These are phyloP conservation scores for Acanthoscelides obtectus DNA, from an alignment of 2,888 invertebrate species.

Conservation along the genomic window DNA sequence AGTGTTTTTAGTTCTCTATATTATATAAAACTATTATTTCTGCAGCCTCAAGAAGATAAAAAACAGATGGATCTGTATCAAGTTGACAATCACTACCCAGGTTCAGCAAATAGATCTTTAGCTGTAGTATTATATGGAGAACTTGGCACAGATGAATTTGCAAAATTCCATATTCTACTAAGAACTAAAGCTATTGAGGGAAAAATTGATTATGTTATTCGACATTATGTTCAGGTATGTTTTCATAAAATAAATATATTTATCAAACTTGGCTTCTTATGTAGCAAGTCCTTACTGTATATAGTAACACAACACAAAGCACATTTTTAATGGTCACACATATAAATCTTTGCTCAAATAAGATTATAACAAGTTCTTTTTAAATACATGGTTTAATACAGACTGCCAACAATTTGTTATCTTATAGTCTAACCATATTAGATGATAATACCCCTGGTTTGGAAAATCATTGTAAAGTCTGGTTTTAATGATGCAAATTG, in stretches of 20 bases:
- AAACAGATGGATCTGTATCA: conserved; percentile 60
- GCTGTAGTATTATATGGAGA: conserved; percentile 85
- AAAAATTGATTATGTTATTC: conserved; percentile 76
- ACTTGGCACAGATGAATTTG: conserved; percentile 73
- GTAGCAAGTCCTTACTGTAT: too few species aligned
- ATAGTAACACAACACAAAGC: too few species aligned
- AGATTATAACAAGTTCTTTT: not conserved
- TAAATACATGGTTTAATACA: too few species aligned
- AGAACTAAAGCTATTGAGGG: conserved; percentile 64
- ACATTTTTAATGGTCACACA: too few species aligned
- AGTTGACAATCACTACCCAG: conserved; percentile 82
- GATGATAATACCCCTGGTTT: too few species aligned
- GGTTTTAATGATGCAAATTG: too few species aligned
- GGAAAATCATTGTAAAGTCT: too few species aligned
- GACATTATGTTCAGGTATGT: conserved; percentile 80
- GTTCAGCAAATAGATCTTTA: conserved; percentile 63
- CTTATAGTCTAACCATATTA: too few species aligned
- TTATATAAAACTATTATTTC: conserved; percentile 7
- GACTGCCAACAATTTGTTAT: too few species aligned
- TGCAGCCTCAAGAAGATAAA: conserved; percentile 16
- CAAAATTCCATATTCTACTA: conserved; percentile 68
- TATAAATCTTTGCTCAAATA: not conserved
- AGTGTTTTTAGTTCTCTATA: too few species aligned
- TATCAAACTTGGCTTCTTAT: not conserved
- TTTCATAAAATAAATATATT: not conserved